A percentile compares a stretch with the other conserved stretches of the same genome.
phyloP scores from a whole-genome alignment of 2,113 vertebrate species.

The Triplophysa rosa region DNA sequence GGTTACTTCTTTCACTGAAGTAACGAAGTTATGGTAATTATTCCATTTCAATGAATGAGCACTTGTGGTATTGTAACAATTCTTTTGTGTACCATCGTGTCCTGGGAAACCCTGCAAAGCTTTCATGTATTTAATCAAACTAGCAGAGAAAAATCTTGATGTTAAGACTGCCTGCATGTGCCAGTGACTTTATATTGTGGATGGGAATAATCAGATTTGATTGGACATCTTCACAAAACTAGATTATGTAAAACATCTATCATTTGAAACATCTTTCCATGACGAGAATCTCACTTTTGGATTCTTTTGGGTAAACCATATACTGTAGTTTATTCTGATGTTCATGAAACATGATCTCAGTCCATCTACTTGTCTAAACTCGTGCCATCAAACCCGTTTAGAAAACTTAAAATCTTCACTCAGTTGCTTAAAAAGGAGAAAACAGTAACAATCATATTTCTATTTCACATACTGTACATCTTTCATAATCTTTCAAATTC shows the following conservation, averaged over 20 bases:
- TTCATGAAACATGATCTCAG: neutral
- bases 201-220: slow-evolving; percentile 2
- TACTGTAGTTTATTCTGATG: neutral
- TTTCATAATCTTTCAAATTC: too few relatives aligned
- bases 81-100: slow-evolving; percentile 1
- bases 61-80: slow-evolving; percentile 4
- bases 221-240: slow-evolving; percentile 6
- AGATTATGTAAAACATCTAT: neutral
- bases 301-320: neutral
- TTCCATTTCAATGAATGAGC: slow-evolving; percentile 5
- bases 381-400: too few relatives aligned
- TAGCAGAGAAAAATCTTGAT: neutral
- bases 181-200: neutral
- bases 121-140: slow-evolving; percentile 15
- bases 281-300: slow-evolving; percentile 1
- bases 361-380: too few relatives aligned
- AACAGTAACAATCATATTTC: too few relatives aligned
- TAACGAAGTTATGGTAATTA: slow-evolving; percentile 10
- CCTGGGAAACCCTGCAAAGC: neutral
- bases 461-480: too few relatives aligned
- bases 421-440: too few relatives aligned
- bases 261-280: slow-evolving; percentile 1
- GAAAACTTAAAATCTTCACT: too few relatives aligned
- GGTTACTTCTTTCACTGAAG: neutral
- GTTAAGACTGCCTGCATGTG: slow-evolving; percentile 6